Evolutionary conservation across 53 echinoderm and acorn worm species (phyloP), one percentile per base, ranked within the genome.

Genomic region (Arbacia lixula): DNA sequence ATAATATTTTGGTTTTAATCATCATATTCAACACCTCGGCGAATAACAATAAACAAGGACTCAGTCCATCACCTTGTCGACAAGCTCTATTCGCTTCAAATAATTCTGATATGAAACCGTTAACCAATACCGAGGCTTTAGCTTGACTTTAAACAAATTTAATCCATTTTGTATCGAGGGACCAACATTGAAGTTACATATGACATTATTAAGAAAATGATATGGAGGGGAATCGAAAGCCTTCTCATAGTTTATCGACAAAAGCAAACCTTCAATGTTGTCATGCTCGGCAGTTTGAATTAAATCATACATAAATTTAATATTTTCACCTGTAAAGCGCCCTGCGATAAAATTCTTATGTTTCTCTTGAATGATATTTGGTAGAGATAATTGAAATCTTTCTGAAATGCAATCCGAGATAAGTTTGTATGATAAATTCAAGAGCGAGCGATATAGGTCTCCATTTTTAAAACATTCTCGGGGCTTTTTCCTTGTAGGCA

Each of bases 11-110:
- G 66, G 36, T 66, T 66, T 19, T 66, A 17, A 35, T 35, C 66
- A 66, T 66, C 66, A 66, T 34, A 66, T 36, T 66, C n/a, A 66
- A 66, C n/a, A 66, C 66, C 66, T 66, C 66, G 4, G 36, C 66
- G 33, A 31, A 66, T 34, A 66, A 5, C 36, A 66, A 66, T 35
- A 66, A 22, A 2, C 35, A 66, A 16, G 66, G 2, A 16, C 66
- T 66, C 36, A 66, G 6, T 16, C 0, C 66, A 36, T 36, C 66
- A 17, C 66, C 66, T 36, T 66, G 66, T 66, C 66, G 66, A 22
- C 66, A 66, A 35, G 32, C 66, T 36, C 66, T 66, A 12, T 33
- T 17, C 66, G 17, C 20, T 35, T 36, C 37, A 36, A 36, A 66
- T 16, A 19, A 6, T 66, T 36, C 36, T n/a, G 36, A 66, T 17